phyloP scores from a whole-genome alignment of 2,888 invertebrate genomes.

The Volucella inanis region DNA sequence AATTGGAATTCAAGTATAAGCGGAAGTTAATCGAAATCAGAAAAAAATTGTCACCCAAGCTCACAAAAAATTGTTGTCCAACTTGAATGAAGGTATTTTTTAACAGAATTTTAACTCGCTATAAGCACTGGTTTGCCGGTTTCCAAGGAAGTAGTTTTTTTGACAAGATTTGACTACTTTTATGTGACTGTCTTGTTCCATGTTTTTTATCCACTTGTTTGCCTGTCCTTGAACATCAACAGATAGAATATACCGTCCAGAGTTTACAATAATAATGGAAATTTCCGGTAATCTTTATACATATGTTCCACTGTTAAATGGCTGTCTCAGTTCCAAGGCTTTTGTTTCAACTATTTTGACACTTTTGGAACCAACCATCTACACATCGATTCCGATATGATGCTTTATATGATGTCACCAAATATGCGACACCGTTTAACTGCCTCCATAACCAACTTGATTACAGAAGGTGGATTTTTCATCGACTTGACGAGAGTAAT shows the following conservation, averaged over 20 bases:
- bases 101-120: constrained; percentile 91
- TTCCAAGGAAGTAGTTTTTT: constrained; percentile 85
- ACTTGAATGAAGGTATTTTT: constrained; percentile 92
- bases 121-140: constrained; percentile 90
- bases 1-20: constrained; percentile 93
- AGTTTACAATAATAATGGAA: constrained; percentile 92
- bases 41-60: constrained; percentile 92
- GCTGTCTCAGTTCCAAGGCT: constrained; percentile 93
- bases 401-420: constrained; percentile 93
- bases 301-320: constrained; percentile 89
- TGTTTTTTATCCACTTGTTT: constrained; percentile 94
- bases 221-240: constrained; percentile 97
- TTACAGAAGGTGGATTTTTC: constrained; percentile 95
- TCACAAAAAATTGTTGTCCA: constrained; percentile 89
- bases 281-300: constrained; percentile 95
- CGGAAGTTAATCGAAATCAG: constrained; percentile 91
- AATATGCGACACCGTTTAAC: constrained; percentile 90
- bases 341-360: constrained; percentile 87
- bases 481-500: constrained; percentile 95
- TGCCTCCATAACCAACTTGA: constrained; percentile 86
- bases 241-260: constrained; percentile 93
- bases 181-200: constrained; percentile 86
- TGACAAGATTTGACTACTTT: constrained; percentile 82
- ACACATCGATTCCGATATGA: constrained; percentile 86
- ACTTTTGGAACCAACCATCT: constrained; percentile 89